A percentile compares a stretch with the other conserved stretches of the same genome.
Evolutionary conservation across 2,113 vertebrate genomes (phyloP).

Genomic region (Verasper variegatus): DNA sequence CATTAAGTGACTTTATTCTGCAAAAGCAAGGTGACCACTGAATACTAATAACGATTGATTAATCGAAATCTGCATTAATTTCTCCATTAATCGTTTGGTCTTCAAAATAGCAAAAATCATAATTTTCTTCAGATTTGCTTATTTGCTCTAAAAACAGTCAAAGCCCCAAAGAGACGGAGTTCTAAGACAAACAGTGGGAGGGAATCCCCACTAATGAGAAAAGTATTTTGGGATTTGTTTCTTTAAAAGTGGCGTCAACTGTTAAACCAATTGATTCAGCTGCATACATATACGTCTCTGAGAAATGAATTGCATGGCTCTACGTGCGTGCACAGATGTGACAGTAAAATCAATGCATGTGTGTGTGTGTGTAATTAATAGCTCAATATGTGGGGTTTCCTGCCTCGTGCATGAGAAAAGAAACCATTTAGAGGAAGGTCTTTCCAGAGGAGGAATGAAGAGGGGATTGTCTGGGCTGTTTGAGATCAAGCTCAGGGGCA

Average conservation of each 20-base stretch:
- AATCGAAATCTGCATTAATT: too few relatives aligned
- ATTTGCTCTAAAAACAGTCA: too few relatives aligned
- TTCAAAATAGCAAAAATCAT: too few relatives aligned
- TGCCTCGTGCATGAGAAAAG: neutral
- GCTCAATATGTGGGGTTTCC: constrained; percentile 6
- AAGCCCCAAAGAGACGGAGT: too few relatives aligned
- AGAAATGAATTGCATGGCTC: neutral
- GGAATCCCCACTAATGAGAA: neutral
- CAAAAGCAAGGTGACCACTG: too few relatives aligned
- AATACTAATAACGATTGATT: too few relatives aligned
- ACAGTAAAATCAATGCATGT: neutral
- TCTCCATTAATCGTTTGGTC: too few relatives aligned
- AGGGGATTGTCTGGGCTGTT: constrained; percentile 26
- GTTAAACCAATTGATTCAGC: too few relatives aligned
- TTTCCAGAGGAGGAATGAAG: constrained; percentile 27
- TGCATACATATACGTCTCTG: neutral
- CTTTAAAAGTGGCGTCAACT: too few relatives aligned
- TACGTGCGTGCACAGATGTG: neutral
- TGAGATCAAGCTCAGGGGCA: constrained; percentile 20
- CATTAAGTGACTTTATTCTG: too few relatives aligned
- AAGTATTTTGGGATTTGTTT: neutral
- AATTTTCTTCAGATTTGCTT: too few relatives aligned
- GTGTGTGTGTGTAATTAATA: constrained; percentile 26
- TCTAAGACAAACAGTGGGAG: too few relatives aligned
- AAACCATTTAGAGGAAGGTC: neutral